These are phyloP conservation scores for Macropis europaea DNA, from an alignment of 2,888 invertebrate species.

Conservation along the genomic window DNA sequence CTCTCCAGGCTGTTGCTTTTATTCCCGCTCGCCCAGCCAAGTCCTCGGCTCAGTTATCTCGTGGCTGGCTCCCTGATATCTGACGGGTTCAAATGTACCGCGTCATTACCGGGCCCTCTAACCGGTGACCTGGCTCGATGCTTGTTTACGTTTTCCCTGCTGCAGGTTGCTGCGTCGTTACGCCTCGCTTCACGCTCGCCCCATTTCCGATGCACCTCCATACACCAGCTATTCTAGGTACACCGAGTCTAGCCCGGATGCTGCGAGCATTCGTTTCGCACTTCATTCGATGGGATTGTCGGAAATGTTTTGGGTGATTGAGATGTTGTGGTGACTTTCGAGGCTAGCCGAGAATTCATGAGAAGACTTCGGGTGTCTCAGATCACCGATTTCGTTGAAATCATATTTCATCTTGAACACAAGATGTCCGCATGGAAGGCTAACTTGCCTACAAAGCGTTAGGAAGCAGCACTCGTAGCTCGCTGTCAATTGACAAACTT, in stretches of 20 bases:
- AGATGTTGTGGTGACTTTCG: too few species aligned
- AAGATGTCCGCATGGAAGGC: too few species aligned
- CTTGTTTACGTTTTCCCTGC: slow-evolving; percentile 37
- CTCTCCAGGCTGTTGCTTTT: slow-evolving; percentile 50
- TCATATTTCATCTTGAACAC: too few species aligned
- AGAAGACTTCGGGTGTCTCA: too few species aligned
- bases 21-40: slow-evolving; percentile 38
- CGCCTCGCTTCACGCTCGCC: slow-evolving; percentile 17
- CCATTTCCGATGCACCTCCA: slow-evolving; percentile 24
- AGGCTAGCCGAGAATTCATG: too few species aligned
- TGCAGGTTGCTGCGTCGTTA: slow-evolving; percentile 24
- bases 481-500: too few species aligned
- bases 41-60: slow-evolving; percentile 46
- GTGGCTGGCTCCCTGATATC: slow-evolving; percentile 48
- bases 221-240: background rate
- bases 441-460: too few species aligned
- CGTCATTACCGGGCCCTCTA: slow-evolving; percentile 37
- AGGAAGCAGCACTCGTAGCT: too few species aligned
- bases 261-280: background rate
- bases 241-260: background rate
- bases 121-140: slow-evolving; percentile 15
- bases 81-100: slow-evolving; percentile 48
- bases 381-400: too few species aligned
- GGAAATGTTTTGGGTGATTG: too few species aligned
- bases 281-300: too few species aligned